Conservation (phyloP, 1,140 invertebrate genomes). For the Aphelinus certus region DNA sequence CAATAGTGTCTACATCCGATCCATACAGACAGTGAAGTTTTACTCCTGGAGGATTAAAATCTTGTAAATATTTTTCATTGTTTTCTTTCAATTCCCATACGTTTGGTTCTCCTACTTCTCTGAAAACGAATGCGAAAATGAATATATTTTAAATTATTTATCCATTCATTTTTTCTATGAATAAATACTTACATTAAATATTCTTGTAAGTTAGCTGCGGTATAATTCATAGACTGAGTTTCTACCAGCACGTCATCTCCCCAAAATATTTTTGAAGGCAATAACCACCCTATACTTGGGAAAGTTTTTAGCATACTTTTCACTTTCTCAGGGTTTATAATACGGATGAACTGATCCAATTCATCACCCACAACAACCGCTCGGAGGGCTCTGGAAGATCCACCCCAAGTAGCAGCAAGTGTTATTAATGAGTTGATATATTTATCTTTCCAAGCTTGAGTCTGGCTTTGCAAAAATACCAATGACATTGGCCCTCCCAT, state of each 20-base stretch:
- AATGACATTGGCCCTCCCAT: conserved; percentile 93
- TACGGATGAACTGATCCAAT: conserved; percentile 73
- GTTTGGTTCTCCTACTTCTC: conserved; percentile 79
- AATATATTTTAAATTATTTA: not conserved
- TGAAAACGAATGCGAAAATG: conserved; percentile 62
- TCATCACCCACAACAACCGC: conserved; percentile 95
- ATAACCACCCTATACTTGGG: conserved; percentile 91
- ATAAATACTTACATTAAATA: conserved; percentile 77
- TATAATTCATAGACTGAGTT: conserved; percentile 85
- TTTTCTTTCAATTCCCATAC: conserved; percentile 92
- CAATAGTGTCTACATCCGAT: conserved; percentile 79
- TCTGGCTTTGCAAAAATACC: conserved; percentile 85
- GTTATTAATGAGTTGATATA: conserved; percentile 88
- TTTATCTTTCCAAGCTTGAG: conserved; percentile 89
- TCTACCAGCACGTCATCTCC: conserved; percentile 81
- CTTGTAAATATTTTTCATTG: conserved; percentile 75
- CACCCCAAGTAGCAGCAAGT: conserved; percentile 92
- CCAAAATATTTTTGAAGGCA: conserved; percentile 91
- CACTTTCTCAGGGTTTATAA: conserved; percentile 81
- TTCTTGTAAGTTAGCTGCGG: conserved; percentile 80
- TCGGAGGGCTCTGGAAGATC: conserved; percentile 90
- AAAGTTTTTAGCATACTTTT: conserved; percentile 89
- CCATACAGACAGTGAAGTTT: conserved; percentile 92
- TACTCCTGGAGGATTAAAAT: conserved; percentile 84
- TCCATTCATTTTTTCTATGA: not conserved